Base-by-base conservation (phyloP, 2,113 vertebrate genomes). In the Rana temporaria region DNA sequence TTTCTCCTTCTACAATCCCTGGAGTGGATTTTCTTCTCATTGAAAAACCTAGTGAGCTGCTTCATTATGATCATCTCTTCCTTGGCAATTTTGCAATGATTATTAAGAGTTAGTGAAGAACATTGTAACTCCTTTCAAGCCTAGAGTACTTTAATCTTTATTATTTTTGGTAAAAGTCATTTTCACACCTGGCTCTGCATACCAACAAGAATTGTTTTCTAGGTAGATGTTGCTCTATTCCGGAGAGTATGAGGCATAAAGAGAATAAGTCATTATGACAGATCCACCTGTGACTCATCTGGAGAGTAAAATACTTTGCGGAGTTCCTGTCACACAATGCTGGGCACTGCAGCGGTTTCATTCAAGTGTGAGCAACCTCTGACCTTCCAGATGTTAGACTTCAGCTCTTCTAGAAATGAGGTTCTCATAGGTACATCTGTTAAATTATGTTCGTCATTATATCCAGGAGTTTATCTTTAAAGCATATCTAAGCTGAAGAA, bases 241-340 rank as follows among this genome's bases (percentile, higher is more conserved):
- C 75, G 30, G 30, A 84, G 8, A 79, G 52, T 20, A 81, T 64
- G 12, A 86, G 77, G 2, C 77, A 63, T 76, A 86, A 78, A 75
- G 2, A n/a, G 48, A 79, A 48, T 2, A 69, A 78, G 60, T 82
- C 26, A 70, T 19, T 65, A 64, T 66, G 20, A 62, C 66, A 17
- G 32, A 66, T 86, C 53, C 17, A 3, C 60, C 2, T 72, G 14
- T 24, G 55, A 30, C 1, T 19, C 20, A 81, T 62, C 66, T 59
- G 67, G 67, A 71, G 24, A 74, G 20, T 16, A 71, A 68, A 76
- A 59, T 69, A 19, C 60, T 85, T 74, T 22, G 0, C 32, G 20
- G 72, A 60, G 56, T 62, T 75, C 22, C 72, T 42, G 72, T 75
- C 72, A 75, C 11, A 75, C 56, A 22, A 57, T 75, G 72, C 72